phyloP scores from a whole-genome alignment of 2,888 invertebrate species.

The Malthinus seriepunctatus region DNA sequence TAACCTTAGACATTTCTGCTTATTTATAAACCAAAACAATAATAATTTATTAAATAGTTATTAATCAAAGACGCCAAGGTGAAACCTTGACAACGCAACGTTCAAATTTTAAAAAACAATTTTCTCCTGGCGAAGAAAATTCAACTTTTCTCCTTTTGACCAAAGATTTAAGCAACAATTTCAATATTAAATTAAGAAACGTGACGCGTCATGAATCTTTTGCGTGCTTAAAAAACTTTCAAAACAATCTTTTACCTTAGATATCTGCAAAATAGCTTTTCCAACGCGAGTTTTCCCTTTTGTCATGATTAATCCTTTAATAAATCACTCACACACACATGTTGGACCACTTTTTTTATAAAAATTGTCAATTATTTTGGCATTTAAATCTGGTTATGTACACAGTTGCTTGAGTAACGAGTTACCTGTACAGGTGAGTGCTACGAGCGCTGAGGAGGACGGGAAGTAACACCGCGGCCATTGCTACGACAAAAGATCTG shows the following conservation, averaged over 20 bases:
- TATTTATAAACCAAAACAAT: too few relatives aligned
- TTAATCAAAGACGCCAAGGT: too few relatives aligned
- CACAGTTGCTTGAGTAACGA: slow-evolving; percentile 29
- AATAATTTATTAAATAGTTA: too few relatives aligned
- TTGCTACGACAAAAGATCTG: slow-evolving; percentile 34
- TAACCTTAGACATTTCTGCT: too few relatives aligned
- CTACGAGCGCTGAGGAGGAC: slow-evolving; percentile 47
- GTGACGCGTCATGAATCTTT: not conserved
- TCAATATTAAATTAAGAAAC: slow-evolving; percentile 2
- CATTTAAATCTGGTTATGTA: slow-evolving; percentile 31
- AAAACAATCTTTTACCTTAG: slow-evolving; percentile 62
- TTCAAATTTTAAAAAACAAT: not conserved
- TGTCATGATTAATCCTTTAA: slow-evolving; percentile 56
- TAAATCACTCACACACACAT: slow-evolving; percentile 54
- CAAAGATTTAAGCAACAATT: not conserved
- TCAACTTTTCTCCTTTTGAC: not conserved
- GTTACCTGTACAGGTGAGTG: slow-evolving; percentile 36
- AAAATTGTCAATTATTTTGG: slow-evolving; percentile 48
- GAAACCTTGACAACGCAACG: not conserved
- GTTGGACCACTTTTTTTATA: slow-evolving; percentile 32
- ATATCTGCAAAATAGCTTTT: slow-evolving; percentile 73
- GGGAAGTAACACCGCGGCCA: slow-evolving; percentile 52
- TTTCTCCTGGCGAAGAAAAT: not conserved
- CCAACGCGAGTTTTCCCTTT: slow-evolving; percentile 62
- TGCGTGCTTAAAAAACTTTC: too few relatives aligned